Base-by-base conservation (phyloP, 2,888 invertebrate genomes). In the Eupithecia subumbrata region DNA sequence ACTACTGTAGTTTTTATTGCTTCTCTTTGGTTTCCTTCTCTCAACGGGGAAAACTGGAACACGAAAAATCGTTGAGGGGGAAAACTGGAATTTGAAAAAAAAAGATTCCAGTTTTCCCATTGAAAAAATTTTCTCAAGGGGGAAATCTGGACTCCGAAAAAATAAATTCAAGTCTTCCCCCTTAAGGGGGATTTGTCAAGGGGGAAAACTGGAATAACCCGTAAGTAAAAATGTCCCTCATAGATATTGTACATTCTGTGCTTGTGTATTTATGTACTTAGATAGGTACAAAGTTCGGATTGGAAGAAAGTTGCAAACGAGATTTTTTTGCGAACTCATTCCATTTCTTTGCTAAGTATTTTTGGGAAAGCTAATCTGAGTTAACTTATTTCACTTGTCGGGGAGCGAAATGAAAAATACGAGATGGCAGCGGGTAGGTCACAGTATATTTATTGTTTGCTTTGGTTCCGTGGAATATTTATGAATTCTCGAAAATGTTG, bases 331-430 rank as follows among this genome's bases (percentile, higher is more conserved):
- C 72, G 71, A 79, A 71, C 78, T 78, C 72, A 78, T 78, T 78
- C 69, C 71, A 56, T 68, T 74, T 69, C 78, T 69, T 76, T 75
- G 72, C 34, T 64, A 72, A 68, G 52, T 71, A 56, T 56, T 70
- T 74, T 76, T 76, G 69, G 60, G 64, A 78, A 80, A 74, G 76
- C 76, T 79, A 78, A 81, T 80, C 80, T 77, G 68, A 75, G 75
- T 73, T 73, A 76, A 74, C 76, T 76, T 76, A 75, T 78, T 78
- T 81, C 76, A 74, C 72, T 77, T 72, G 74, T 76, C 71, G 73
- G 71, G 64, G 74, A 67, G 72, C 72, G 69, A 74, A 77, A 74
- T 73, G 75, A 77, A 78, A 74, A 76, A 69, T 72, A 69, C 60
- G 70, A 56, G 72, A 60, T 25, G 70, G 43, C 48, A 60, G 52